Conservation (phyloP, 2,888 invertebrate genomes). For the Theodoxus fluviatilis region DNA sequence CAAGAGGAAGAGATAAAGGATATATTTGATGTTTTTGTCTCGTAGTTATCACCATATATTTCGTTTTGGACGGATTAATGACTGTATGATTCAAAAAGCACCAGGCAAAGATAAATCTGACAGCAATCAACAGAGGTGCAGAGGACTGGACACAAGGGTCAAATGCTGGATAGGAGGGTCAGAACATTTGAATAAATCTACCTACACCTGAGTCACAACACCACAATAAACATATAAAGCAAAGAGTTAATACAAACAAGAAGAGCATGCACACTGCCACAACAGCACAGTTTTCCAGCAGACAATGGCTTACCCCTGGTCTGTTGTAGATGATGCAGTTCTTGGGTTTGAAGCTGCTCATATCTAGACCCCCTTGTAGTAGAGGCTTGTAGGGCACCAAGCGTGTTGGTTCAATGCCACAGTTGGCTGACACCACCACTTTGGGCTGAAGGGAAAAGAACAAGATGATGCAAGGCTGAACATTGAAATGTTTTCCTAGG, state of each 20-base stretch:
- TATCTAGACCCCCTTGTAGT: constrained; percentile 80
- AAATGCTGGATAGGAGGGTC: too few species aligned
- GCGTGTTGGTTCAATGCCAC: constrained; percentile 87
- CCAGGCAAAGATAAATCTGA: too few species aligned
- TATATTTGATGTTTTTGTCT: too few species aligned
- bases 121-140: too few species aligned
- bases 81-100: too few species aligned
- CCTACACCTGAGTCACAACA: neutral
- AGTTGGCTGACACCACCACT: constrained; percentile 87
- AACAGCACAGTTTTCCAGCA: too few species aligned
- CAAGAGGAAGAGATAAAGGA: too few species aligned
- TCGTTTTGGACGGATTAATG: too few species aligned
- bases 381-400: constrained; percentile 84
- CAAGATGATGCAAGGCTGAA: neutral
- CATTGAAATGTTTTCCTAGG: too few species aligned
- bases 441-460: constrained; percentile 74
- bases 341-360: constrained; percentile 76
- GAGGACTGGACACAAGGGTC: too few species aligned
- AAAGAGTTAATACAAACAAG: neutral
- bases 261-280: neutral
- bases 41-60: too few species aligned
- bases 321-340: constrained; percentile 83
- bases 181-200: too few species aligned
- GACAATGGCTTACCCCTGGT: constrained; percentile 41
- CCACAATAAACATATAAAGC: neutral